phyloP scores from a whole-genome alignment of 1,140 invertebrate genomes.

The Vollenhovia emeryi region DNA sequence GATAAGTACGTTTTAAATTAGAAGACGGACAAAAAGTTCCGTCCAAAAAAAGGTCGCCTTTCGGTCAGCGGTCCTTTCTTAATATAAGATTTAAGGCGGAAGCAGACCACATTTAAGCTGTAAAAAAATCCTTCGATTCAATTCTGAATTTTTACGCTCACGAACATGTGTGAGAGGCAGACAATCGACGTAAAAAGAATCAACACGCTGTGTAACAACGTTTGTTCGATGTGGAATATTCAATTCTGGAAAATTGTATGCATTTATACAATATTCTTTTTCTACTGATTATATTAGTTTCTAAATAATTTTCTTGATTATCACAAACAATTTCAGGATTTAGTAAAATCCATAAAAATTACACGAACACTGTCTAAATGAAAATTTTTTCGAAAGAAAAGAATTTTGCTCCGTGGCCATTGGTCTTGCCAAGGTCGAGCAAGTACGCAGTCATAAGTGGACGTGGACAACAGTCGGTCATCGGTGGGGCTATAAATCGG shows the following conservation, averaged over 20 bases:
- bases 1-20: background rate
- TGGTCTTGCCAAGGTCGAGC: slow-evolving; percentile 78
- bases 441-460: slow-evolving; percentile 76
- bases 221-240: background rate
- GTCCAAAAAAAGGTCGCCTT: background rate
- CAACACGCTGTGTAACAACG: background rate
- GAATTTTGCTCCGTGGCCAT: background rate
- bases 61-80: background rate
- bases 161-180: background rate
- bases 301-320: background rate
- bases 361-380: background rate
- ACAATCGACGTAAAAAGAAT: background rate
- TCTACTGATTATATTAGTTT: background rate
- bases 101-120: background rate
- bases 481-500: slow-evolving; percentile 82
- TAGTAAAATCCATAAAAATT: background rate
- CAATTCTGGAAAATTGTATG: background rate
- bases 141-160: slow-evolving; percentile 27
- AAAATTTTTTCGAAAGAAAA: slow-evolving; percentile 37
- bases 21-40: background rate
- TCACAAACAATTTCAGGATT: background rate
- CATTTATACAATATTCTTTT: background rate
- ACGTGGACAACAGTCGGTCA: slow-evolving; percentile 83
- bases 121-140: slow-evolving; percentile 66
- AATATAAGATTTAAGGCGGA: background rate